Percentiles rank a stretch among this genome's conserved stretches.
These are phyloP conservation scores for Patella depressa DNA, from an alignment of 2,888 invertebrate species.

Conservation along the genomic window DNA sequence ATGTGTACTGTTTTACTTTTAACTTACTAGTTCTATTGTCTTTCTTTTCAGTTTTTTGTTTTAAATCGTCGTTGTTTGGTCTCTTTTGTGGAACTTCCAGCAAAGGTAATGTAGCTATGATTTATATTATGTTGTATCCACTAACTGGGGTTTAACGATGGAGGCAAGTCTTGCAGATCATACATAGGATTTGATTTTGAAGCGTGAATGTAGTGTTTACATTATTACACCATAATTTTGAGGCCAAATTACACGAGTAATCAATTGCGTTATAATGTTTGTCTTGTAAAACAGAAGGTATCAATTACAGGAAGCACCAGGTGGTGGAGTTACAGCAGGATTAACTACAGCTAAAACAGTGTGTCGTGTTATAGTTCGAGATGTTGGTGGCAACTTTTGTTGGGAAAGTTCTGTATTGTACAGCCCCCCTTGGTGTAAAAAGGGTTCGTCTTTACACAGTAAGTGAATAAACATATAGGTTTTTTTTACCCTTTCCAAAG, in stretches of 20 bases:
- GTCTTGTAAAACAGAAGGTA: no score
- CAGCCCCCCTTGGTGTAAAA: constrained; percentile 68
- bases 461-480: constrained; percentile 23
- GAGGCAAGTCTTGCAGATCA: no score
- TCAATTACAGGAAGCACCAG: constrained; percentile 76
- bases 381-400: constrained; percentile 93
- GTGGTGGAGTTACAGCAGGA: constrained; percentile 83
- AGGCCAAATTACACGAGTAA: no score
- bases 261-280: no score
- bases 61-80: constrained; percentile 84
- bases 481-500: not conserved
- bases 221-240: no score
- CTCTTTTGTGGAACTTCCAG: constrained; percentile 90
- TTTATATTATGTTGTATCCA: not conserved
- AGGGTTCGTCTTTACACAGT: constrained; percentile 66
- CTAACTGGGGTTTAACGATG: no score
- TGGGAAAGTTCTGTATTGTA: constrained; percentile 96
- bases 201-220: no score
- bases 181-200: no score
- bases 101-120: constrained; percentile 74
- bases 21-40: no score
- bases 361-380: constrained; percentile 88
- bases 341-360: constrained; percentile 83
- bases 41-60: constrained; percentile 83
- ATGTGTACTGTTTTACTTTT: no score